phyloP scores from a whole-genome alignment of 2,113 vertebrate species.

The Riparia riparia region DNA sequence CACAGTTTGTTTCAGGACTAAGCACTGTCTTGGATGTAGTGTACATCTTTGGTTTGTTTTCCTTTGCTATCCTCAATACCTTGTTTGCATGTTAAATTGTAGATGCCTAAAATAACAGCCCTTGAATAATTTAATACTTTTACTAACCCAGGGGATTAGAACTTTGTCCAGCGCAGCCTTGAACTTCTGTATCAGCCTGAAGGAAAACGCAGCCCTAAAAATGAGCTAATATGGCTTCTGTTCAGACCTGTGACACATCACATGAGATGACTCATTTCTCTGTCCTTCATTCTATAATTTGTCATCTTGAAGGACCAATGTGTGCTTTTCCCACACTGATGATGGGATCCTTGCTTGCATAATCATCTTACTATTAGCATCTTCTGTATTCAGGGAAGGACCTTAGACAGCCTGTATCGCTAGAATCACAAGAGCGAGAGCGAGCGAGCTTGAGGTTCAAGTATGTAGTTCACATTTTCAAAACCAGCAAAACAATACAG shows the following conservation, averaged over 20 bases:
- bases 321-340: neutral
- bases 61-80: accelerated
- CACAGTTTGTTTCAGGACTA: neutral
- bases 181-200: neutral
- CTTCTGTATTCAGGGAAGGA: neutral
- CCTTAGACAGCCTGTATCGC: neutral
- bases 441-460: neutral
- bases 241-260: neutral
- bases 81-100: neutral
- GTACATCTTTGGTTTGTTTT: neutral
- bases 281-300: neutral
- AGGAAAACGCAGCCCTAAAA: neutral
- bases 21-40: neutral
- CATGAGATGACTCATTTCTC: neutral
- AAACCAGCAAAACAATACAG: neutral
- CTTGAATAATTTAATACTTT: neutral
- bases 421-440: neutral
- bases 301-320: neutral
- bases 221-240: neutral
- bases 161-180: neutral
- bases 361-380: neutral
- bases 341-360: neutral
- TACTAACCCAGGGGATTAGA: neutral
- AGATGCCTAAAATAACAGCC: neutral
- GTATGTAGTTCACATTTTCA: neutral